A percentile compares a stretch with the other conserved stretches of the same genome.
These are phyloP conservation scores for Macrotus californicus DNA, from an alignment of 2,113 vertebrate species.

Conservation along the genomic window DNA sequence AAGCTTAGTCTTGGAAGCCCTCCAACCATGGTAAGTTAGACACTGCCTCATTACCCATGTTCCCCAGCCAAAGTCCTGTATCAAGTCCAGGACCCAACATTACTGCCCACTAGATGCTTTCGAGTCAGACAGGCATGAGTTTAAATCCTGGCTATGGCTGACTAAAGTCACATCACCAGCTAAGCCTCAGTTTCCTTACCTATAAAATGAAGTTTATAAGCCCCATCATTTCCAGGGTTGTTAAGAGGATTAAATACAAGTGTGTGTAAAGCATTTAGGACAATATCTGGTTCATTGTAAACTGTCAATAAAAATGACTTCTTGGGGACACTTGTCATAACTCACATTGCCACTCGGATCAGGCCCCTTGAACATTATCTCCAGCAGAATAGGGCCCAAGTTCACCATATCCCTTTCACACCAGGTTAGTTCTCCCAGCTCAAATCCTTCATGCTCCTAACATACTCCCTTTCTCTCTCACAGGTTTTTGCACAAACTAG, in stretches of 20 bases:
- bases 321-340: not conserved
- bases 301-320: not conserved
- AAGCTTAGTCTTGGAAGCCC: not conserved
- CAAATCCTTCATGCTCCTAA: fast-evolving
- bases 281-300: not conserved
- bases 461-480: not conserved
- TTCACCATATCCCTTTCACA: not conserved
- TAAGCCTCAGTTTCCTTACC: not conserved
- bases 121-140: not conserved
- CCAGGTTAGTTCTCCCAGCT: not conserved
- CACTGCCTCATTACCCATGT: not conserved
- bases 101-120: not conserved
- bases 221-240: fast-evolving
- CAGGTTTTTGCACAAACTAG: too few relatives aligned
- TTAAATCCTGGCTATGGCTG: not conserved
- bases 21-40: not conserved
- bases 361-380: not conserved
- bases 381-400: not conserved
- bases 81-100: not conserved
- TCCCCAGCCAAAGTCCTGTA: not conserved
- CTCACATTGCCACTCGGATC: not conserved
- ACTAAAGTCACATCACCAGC: not conserved
- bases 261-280: not conserved
- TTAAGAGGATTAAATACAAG: not conserved
- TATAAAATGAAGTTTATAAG: not conserved